These are phyloP conservation scores for Entomyzon cyanotis DNA, from an alignment of 2,113 vertebrate genomes.

Conservation along the genomic window DNA sequence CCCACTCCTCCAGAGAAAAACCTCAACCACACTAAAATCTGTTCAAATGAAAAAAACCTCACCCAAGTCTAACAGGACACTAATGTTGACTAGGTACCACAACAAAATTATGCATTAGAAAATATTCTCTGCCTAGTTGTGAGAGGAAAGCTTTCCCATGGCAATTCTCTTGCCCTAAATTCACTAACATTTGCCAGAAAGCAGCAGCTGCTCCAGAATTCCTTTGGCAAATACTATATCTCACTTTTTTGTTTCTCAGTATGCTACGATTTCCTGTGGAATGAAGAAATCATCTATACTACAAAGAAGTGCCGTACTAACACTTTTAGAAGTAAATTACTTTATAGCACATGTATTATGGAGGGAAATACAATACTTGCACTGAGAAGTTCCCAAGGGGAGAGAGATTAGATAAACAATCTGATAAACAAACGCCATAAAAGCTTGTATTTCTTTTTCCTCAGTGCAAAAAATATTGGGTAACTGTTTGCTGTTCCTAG, in stretches of 20 bases:
- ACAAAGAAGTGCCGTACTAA: neutral
- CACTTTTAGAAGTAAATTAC: neutral
- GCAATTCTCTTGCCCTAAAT: neutral
- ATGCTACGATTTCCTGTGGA: neutral
- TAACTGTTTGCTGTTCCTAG: slow-evolving; percentile 72
- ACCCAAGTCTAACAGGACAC: neutral
- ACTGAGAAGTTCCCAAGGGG: neutral
- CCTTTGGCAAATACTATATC: neutral
- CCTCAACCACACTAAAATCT: neutral
- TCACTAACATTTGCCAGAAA: neutral
- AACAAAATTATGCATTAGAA: neutral
- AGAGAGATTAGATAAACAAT: slow-evolving; percentile 36
- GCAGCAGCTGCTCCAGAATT: slow-evolving; percentile 4
- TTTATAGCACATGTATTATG: neutral
- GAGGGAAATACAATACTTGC: neutral
- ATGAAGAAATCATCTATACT: neutral
- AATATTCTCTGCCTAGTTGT: neutral
- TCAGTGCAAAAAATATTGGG: slow-evolving; percentile 39
- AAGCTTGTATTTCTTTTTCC: neutral
- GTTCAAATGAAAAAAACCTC: neutral
- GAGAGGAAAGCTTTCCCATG: neutral
- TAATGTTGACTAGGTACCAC: neutral
- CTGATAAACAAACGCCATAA: neutral
- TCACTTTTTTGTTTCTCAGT: neutral
- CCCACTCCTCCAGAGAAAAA: neutral